Percentiles rank a stretch among this genome's conserved stretches.
Evolutionary conservation across 1,140 invertebrate species (phyloP).

Genomic region (Cephus cinctus): DNA sequence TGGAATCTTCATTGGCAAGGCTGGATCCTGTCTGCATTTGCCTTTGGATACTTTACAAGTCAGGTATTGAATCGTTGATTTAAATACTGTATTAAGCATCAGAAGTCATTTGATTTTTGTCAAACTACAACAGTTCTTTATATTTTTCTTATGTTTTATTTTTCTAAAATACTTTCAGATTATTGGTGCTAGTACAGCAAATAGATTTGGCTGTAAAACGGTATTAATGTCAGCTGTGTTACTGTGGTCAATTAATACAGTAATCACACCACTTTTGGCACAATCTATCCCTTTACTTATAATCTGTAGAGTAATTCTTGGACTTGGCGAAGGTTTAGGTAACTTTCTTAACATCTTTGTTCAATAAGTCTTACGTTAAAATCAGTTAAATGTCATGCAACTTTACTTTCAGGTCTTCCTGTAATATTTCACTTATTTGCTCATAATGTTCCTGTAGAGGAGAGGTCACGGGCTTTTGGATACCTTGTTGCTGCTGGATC

Average conservation of each 20-base stretch:
- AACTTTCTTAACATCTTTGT: constrained; percentile 24
- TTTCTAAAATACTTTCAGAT: constrained; percentile 53
- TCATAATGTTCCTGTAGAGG: constrained; percentile 71
- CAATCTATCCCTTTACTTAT: constrained; percentile 66
- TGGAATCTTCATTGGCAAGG: constrained; percentile 76
- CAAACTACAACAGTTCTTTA: not conserved
- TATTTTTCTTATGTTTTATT: constrained; percentile 16
- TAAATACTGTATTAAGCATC: not conserved
- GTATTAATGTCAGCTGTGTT: constrained; percentile 71
- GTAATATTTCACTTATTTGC: constrained; percentile 82
- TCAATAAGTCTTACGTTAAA: constrained; percentile 4
- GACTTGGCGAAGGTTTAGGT: constrained; percentile 78
- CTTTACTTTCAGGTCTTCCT: constrained; percentile 63
- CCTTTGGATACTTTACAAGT: constrained; percentile 78
- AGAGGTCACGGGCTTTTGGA: constrained; percentile 74
- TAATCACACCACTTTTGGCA: constrained; percentile 70
- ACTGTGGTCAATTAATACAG: constrained; percentile 75
- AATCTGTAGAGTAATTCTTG: constrained; percentile 66
- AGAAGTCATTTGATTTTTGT: not conserved
- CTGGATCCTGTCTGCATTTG: constrained; percentile 78
- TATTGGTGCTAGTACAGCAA: constrained; percentile 71
- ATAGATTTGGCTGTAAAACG: constrained; percentile 70
- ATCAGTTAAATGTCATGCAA: constrained; percentile 3
- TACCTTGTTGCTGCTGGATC: constrained; percentile 75
- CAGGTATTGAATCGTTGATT: constrained; percentile 58